These are phyloP conservation scores for Drosophila burlai DNA, from an alignment of 1,140 invertebrate species.

Conservation along the genomic window DNA sequence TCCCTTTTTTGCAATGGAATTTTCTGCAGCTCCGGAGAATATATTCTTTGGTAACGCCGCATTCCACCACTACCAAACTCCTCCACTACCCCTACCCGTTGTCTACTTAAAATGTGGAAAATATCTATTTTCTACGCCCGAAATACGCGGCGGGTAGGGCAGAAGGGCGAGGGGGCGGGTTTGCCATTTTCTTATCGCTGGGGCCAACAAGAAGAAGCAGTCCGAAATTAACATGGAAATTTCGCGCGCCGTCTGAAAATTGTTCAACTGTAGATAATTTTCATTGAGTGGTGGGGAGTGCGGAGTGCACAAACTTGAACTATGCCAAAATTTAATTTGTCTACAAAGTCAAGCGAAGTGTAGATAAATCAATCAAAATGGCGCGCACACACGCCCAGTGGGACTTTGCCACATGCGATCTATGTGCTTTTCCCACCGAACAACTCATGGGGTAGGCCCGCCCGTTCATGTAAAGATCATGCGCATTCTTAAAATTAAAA, in stretches of 20 bases:
- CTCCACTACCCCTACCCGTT: conserved; percentile 4
- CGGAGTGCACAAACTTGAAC: conserved; percentile 51
- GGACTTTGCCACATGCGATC: too few relatives aligned
- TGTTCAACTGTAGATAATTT: conserved; percentile 82
- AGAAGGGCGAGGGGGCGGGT: not conserved
- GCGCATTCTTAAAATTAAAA: too few relatives aligned
- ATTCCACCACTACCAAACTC: conserved; percentile 52
- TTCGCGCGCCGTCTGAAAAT: conserved; percentile 65
- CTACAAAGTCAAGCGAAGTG: conserved; percentile 77
- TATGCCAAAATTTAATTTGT: conserved; percentile 75
- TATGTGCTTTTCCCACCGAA: too few relatives aligned
- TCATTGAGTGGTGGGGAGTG: conserved; percentile 40
- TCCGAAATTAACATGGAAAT: conserved; percentile 74
- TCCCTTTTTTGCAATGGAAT: conserved; percentile 66
- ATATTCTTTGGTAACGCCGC: conserved; percentile 72
- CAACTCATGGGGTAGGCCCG: too few relatives aligned
- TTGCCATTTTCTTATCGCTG: conserved; percentile 73
- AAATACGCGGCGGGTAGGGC: conserved; percentile 47
- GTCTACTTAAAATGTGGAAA: conserved; percentile 83
- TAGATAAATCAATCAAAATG: conserved; percentile 81
- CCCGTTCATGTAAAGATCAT: too few relatives aligned
- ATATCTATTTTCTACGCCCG: conserved; percentile 80
- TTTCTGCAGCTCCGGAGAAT: conserved; percentile 65
- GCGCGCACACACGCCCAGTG: conserved; percentile 49
- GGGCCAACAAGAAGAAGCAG: conserved; percentile 40